Evolutionary conservation across 2,888 invertebrate genomes (phyloP), one percentile per base, ranked within the genome.

Genomic region (Melieria picta): DNA sequence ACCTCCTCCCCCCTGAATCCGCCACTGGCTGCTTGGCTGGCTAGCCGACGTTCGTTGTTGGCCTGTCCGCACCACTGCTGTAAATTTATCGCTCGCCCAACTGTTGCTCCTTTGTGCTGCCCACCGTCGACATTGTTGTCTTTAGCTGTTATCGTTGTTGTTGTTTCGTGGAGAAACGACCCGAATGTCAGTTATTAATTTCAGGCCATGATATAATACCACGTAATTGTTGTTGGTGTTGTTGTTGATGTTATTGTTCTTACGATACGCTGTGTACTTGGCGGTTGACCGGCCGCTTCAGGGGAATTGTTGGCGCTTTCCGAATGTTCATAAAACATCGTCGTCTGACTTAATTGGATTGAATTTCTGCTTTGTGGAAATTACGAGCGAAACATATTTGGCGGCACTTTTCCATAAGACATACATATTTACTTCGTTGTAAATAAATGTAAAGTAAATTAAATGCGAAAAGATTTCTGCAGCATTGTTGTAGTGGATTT

Each of bases 191-290:
- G 55, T 10, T 46, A 56, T 56, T 65, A 65, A 65, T 56, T 65
- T 65, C 46, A 65, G 46, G 16, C 30, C 56, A 55, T 65, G 56
- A 65, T 16, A 46, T 65, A 65, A 65, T 65, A 9, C 56, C 46
- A 30, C 5, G 13, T 65, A 16, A 42, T 45, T 64, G 13, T 48
- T 11, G 16, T 7, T 9, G n/a, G 16, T 47, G 11, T 62, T 62
- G 42, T 42, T 64, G 43, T 4, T 47, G 4, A 42, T 64, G 13
- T 48, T 11, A 30, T 7, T 9, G n/a, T 47, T 47, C 10, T 62
- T 62, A 13, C 13, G 43, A 13, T 4, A 30, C 5, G 48, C 16
- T 55, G 42, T 65, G 46, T 5, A 46, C n/a, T 9, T 10, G 46
- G 10, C 47, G 7, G 30, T 7, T 47, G 55, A 9, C 16, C 47